phyloP scores from a whole-genome alignment of 2,113 vertebrate species.

The Entomyzon cyanotis region DNA sequence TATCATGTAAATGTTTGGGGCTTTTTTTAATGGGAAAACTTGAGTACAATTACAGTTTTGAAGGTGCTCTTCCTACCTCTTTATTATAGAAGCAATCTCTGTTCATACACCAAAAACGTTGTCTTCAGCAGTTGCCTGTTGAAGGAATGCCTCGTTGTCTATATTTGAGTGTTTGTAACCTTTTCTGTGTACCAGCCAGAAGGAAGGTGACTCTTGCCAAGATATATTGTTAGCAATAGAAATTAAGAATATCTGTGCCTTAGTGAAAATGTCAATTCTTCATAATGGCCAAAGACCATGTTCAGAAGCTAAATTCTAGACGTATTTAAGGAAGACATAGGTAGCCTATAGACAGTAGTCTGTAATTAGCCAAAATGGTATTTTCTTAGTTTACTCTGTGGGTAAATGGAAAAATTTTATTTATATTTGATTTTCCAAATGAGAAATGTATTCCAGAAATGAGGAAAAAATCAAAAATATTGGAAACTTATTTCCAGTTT shows the following conservation, averaged over 20 bases:
- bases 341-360: not conserved
- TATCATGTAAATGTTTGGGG: not conserved
- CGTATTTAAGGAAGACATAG: not conserved
- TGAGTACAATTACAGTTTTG: not conserved
- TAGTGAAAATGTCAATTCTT: not conserved
- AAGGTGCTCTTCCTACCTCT: not conserved
- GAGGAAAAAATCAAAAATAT: not conserved
- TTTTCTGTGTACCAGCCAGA: not conserved
- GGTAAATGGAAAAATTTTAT: not conserved
- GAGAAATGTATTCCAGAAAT: not conserved
- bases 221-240: not conserved
- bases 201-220: not conserved
- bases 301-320: not conserved
- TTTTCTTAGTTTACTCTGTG: not conserved
- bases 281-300: not conserved
- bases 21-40: not conserved
- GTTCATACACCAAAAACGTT: not conserved
- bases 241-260: not conserved
- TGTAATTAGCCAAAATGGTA: not conserved
- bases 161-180: not conserved
- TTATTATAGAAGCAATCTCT: not conserved
- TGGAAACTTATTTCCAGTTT: not conserved
- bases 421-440: not conserved
- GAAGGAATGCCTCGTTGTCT: not conserved
- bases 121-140: not conserved